Evolutionary conservation across 2,797 vertebrate genomes (phyloP).

Genomic region (Malurus splendens): DNA sequence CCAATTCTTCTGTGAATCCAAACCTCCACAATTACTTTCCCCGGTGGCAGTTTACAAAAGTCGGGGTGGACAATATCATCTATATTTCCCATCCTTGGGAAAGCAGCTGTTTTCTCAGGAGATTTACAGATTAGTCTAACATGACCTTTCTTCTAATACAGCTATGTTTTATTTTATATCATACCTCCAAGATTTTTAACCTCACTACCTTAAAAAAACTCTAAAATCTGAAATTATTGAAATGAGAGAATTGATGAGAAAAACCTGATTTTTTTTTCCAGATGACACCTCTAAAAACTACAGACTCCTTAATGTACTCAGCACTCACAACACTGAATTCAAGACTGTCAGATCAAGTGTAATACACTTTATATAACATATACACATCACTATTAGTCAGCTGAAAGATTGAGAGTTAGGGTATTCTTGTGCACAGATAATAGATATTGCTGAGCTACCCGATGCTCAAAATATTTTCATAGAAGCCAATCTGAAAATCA

Average conservation of each 20-base stretch:
- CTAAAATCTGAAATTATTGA: background rate
- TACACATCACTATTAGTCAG: background rate
- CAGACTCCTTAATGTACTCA: background rate
- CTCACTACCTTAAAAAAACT: background rate
- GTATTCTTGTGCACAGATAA: background rate
- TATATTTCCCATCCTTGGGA: background rate
- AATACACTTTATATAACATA: background rate
- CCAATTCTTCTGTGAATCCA: background rate
- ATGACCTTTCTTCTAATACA: background rate
- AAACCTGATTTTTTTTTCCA: background rate
- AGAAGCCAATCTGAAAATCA: slow-evolving; percentile 2
- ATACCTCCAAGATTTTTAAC: background rate
- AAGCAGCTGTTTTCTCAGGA: background rate
- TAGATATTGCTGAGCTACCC: background rate
- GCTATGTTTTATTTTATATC: background rate
- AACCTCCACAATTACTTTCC: background rate
- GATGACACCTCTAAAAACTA: background rate
- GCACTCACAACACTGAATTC: background rate
- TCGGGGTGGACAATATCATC: background rate
- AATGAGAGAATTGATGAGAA: background rate
- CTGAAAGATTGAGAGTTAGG: background rate
- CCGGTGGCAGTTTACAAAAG: background rate
- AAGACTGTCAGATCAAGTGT: background rate
- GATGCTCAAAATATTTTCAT: slow-evolving; percentile 44
- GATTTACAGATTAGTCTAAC: background rate